A percentile compares a stretch with the other conserved stretches of the same genome.
These are phyloP conservation scores for Parazoanthus swiftii DNA, from an alignment of 92 coral and sea anemone species.

Conservation along the genomic window DNA sequence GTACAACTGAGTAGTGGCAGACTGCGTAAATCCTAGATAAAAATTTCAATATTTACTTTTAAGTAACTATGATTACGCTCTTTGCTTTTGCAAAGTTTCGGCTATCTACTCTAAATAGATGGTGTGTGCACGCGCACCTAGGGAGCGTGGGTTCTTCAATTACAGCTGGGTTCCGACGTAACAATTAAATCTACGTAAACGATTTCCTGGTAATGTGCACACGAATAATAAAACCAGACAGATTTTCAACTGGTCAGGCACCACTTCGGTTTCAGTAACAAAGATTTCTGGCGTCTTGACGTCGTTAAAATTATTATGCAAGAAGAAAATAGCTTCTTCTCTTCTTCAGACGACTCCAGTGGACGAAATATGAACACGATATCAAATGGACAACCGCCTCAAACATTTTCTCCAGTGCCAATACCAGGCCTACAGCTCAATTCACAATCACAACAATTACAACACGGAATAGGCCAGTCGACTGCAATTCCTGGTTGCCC, in stretches of 20 bases:
- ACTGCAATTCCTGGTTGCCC: slow-evolving; percentile 25
- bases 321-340: slow-evolving; percentile 28
- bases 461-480: slow-evolving; percentile 16
- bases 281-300: neutral
- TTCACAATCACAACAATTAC: slow-evolving; percentile 26
- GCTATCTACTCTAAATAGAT: neutral
- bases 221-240: neutral
- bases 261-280: neutral
- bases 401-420: slow-evolving; percentile 22
- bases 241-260: neutral
- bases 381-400: slow-evolving; percentile 14
- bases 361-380: slow-evolving; percentile 25
- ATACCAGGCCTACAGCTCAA: slow-evolving; percentile 23
- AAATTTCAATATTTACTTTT: too few relatives aligned
- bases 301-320: slow-evolving; percentile 24
- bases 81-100: neutral
- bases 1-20: neutral
- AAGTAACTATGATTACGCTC: neutral
- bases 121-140: neutral
- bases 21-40: neutral
- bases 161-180: neutral
- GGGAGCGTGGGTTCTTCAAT: neutral
- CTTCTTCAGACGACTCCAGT: slow-evolving; percentile 27
- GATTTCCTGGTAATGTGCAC: neutral
- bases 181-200: neutral